Evolutionary conservation across 2,113 vertebrate species (phyloP).

Genomic region (Perca flavescens): DNA sequence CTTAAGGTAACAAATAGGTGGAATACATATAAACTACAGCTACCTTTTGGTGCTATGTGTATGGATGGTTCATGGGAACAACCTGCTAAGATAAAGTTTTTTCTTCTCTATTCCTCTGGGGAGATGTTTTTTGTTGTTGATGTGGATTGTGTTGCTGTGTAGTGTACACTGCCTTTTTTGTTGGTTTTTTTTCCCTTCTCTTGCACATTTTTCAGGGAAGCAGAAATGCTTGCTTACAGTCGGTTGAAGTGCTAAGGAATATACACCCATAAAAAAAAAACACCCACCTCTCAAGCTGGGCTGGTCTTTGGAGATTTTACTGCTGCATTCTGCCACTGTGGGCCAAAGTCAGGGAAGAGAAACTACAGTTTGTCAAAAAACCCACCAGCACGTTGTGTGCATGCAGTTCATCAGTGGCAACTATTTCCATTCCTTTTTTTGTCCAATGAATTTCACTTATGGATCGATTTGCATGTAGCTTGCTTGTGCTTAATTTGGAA

Average conservation of each 20-base stretch:
- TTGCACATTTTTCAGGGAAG: constrained; percentile 59
- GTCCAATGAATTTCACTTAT: neutral
- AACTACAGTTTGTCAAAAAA: neutral
- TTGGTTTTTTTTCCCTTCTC: neutral
- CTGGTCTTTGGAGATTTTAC: constrained; percentile 3
- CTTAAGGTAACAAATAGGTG: no score
- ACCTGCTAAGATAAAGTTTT: constrained; percentile 14
- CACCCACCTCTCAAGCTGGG: constrained; percentile 11
- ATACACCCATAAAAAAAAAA: constrained; percentile 13
- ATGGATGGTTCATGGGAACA: no score
- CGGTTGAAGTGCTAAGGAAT: constrained; percentile 33
- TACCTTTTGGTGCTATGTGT: no score
- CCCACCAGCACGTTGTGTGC: neutral
- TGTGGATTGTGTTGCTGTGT: constrained; percentile 33
- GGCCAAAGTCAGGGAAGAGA: neutral
- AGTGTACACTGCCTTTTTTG: constrained; percentile 19
- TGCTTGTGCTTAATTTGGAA: neutral
- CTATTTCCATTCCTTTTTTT: neutral
- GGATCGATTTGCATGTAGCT: neutral
- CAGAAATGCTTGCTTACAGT: constrained; percentile 56
- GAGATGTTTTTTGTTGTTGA: constrained; percentile 42
- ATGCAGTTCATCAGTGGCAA: neutral
- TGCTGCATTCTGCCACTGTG: constrained; percentile 1
- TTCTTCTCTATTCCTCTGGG: constrained; percentile 22
- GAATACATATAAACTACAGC: no score